Evolutionary conservation across 2,113 vertebrate genomes (phyloP).

Genomic region (Serinus canaria): DNA sequence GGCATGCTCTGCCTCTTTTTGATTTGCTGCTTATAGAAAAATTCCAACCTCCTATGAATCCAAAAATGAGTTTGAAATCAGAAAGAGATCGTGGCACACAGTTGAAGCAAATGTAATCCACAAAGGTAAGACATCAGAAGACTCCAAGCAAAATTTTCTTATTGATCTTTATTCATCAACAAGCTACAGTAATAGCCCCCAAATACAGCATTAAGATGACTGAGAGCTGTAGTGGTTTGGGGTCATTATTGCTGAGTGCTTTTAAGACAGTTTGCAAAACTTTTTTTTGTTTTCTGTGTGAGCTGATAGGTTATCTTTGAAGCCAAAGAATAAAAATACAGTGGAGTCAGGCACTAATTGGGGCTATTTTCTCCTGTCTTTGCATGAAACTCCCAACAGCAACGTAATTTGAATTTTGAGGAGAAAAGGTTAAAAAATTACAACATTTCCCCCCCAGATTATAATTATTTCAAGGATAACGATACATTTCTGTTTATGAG

Average conservation of each 20-base stretch:
- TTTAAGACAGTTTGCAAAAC: slow-evolving; percentile 14
- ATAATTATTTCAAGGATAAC: background rate
- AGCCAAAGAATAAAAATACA: background rate
- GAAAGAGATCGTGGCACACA: background rate
- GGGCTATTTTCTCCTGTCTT: background rate
- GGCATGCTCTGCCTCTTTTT: background rate
- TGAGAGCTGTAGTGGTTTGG: background rate
- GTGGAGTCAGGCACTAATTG: background rate
- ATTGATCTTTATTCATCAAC: background rate
- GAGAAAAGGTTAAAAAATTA: background rate
- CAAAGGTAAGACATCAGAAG: background rate
- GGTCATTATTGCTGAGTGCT: background rate
- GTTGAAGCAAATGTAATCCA: background rate
- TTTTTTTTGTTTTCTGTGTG: slow-evolving; percentile 8
- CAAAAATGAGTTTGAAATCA: background rate
- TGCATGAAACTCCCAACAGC: background rate
- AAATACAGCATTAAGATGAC: background rate
- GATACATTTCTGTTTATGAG: background rate
- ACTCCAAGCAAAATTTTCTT: background rate
- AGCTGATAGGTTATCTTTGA: slow-evolving; percentile 4
- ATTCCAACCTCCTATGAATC: background rate
- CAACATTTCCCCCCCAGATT: background rate
- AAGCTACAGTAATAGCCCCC: background rate
- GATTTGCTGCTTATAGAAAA: background rate
- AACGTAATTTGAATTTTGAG: background rate